phyloP scores from a whole-genome alignment of 2,797 vertebrate species.

The Heliangelus exortis region DNA sequence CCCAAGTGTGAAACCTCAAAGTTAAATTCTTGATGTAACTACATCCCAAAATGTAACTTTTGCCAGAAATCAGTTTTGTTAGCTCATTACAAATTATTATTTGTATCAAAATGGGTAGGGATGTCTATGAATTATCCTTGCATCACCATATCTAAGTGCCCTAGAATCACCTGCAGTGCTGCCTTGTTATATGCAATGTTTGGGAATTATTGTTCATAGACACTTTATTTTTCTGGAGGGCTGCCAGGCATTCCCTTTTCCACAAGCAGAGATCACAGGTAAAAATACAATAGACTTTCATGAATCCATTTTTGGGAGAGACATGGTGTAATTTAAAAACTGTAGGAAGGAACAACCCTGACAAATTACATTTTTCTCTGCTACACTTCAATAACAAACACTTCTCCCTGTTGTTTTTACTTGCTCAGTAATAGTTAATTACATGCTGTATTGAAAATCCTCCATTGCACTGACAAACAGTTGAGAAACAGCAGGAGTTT shows the following conservation, averaged over 20 bases:
- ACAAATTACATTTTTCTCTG: conserved; percentile 40
- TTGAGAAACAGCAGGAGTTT: conserved; percentile 48
- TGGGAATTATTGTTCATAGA: background rate
- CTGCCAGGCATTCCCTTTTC: background rate
- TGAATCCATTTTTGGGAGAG: background rate
- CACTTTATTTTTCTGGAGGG: background rate
- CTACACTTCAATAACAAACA: conserved; percentile 2
- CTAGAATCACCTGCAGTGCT: background rate
- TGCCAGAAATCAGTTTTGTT: background rate
- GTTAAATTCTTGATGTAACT: background rate
- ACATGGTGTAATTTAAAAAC: conserved; percentile 36
- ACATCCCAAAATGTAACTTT: background rate
- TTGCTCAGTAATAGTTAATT: conserved; percentile 46
- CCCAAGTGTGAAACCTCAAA: background rate
- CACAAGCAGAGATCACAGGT: background rate
- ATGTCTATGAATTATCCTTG: background rate
- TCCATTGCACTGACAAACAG: background rate
- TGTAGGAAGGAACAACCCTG: conserved; percentile 27
- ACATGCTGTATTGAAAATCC: background rate
- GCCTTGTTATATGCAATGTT: background rate
- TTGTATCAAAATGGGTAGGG: background rate
- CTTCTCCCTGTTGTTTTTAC: background rate
- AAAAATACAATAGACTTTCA: background rate
- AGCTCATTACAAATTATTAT: background rate
- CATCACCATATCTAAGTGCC: background rate